Conservation (phyloP, 2,888 invertebrate genomes). For the Dermolepida albohirtum region DNA sequence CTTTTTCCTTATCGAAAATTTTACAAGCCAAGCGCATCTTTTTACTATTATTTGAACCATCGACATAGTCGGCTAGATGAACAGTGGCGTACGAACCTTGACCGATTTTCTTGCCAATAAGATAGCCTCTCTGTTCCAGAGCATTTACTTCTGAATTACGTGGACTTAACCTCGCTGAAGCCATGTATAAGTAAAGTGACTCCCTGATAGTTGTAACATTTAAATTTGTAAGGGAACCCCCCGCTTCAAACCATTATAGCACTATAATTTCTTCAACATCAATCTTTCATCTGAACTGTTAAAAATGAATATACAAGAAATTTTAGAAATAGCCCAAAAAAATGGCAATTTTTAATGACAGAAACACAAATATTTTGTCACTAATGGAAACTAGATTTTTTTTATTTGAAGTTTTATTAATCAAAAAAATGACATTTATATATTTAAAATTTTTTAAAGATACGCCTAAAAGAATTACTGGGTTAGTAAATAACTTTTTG, state of each 20-base stretch:
- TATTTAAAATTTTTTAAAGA: too few relatives aligned
- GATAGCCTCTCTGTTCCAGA: slow-evolving; percentile 85
- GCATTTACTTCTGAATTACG: slow-evolving; percentile 87
- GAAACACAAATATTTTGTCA: slow-evolving; percentile 52
- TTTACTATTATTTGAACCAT: slow-evolving; percentile 76
- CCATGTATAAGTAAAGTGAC: slow-evolving; percentile 65
- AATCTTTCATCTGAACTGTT: slow-evolving; percentile 41
- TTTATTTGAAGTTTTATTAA: slow-evolving; percentile 39
- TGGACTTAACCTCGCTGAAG: slow-evolving; percentile 76
- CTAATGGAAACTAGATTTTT: slow-evolving; percentile 48
- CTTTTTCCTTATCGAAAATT: slow-evolving; percentile 90
- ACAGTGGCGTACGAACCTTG: slow-evolving; percentile 94
- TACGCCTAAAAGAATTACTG: too few relatives aligned
- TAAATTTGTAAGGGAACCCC: slow-evolving; percentile 43
- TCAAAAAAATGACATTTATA: slow-evolving; percentile 32
- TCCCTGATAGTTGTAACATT: slow-evolving; percentile 45
- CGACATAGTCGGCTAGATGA: slow-evolving; percentile 85
- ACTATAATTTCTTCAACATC: slow-evolving; percentile 44
- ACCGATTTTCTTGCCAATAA: slow-evolving; percentile 88
- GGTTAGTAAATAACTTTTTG: too few relatives aligned
- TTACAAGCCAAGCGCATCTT: slow-evolving; percentile 87
- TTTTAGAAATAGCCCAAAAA: slow-evolving; percentile 47
- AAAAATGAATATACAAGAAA: slow-evolving; percentile 46
- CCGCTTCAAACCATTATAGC: slow-evolving; percentile 45
- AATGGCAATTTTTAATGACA: slow-evolving; percentile 48